A percentile compares a stretch with the other conserved stretches of the same genome.
phyloP scores from a whole-genome alignment of 2,888 invertebrate genomes.

The Sepiola atlantica region DNA sequence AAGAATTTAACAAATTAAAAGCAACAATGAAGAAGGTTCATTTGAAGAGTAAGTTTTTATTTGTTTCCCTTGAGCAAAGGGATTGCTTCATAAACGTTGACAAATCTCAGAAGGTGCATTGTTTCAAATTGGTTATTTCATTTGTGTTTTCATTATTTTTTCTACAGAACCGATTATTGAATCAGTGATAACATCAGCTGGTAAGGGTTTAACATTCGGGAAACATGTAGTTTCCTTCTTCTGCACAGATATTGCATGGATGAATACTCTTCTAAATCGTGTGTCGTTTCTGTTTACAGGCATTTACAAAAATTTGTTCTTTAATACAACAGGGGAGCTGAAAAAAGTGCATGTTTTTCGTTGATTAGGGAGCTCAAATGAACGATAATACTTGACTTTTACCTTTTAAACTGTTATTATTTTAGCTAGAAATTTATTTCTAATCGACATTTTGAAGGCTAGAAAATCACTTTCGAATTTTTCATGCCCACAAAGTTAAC shows the following conservation, averaged over 20 bases:
- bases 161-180: neutral
- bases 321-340: neutral
- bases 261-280: neutral
- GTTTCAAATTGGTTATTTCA: neutral
- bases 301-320: neutral
- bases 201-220: neutral
- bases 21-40: too few relatives aligned
- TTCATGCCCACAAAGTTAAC: too few relatives aligned
- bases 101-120: neutral
- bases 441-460: too few relatives aligned
- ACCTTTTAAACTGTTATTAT: too few relatives aligned
- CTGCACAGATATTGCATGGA: neutral
- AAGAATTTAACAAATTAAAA: too few relatives aligned
- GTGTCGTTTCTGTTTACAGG: neutral
- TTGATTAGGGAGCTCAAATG: too few relatives aligned
- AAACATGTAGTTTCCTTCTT: neutral
- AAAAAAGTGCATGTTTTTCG: too few relatives aligned
- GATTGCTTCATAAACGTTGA: neutral
- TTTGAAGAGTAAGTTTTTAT: too few relatives aligned
- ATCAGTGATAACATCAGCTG: constrained; percentile 32
- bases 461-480: too few relatives aligned
- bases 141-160: constrained; percentile 2
- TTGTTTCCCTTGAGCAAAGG: neutral
- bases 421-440: too few relatives aligned
- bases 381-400: too few relatives aligned